These are phyloP conservation scores for Dascyllus trimaculatus DNA, from an alignment of 2,113 vertebrate species.

Conservation along the genomic window DNA sequence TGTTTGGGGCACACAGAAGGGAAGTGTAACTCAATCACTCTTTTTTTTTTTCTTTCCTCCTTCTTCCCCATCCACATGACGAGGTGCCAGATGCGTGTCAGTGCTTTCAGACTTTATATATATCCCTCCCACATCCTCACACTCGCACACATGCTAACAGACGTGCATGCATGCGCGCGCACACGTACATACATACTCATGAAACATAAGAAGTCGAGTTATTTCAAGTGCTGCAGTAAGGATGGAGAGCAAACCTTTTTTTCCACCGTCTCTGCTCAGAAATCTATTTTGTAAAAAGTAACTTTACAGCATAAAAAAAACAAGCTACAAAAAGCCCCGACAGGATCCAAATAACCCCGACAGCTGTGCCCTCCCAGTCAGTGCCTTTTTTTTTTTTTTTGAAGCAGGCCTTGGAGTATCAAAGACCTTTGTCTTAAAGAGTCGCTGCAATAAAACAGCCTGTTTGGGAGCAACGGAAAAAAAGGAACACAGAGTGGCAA, in stretches of 20 bases:
- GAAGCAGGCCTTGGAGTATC: slow-evolving; percentile 58
- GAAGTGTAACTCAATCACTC: slow-evolving; percentile 83
- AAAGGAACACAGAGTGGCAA: slow-evolving; percentile 62
- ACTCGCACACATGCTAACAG: slow-evolving; percentile 49
- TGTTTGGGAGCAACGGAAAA: slow-evolving; percentile 65
- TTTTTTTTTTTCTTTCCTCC: slow-evolving; percentile 42
- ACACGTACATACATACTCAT: slow-evolving; percentile 41
- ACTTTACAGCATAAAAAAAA: slow-evolving; percentile 53
- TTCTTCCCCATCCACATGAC: slow-evolving; percentile 67
- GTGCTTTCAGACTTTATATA: slow-evolving; percentile 77
- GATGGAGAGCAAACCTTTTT: slow-evolving; percentile 6
- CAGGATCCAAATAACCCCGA: slow-evolving; percentile 60
- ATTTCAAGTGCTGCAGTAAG: slow-evolving; percentile 34
- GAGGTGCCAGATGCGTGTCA: slow-evolving; percentile 83
- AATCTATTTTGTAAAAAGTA: slow-evolving; percentile 32
- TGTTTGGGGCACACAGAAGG: slow-evolving; percentile 74
- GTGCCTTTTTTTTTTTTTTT: slow-evolving; percentile 71
- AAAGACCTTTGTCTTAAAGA: slow-evolving; percentile 77
- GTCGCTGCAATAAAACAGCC: slow-evolving; percentile 66
- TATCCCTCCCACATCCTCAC: slow-evolving; percentile 62
- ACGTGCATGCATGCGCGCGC: slow-evolving; percentile 40
- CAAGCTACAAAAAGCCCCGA: slow-evolving; percentile 47
- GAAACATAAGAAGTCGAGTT: slow-evolving; percentile 61
- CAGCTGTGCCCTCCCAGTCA: slow-evolving; percentile 69
- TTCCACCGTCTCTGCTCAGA: slow-evolving; percentile 10